Evolutionary conservation across 2,888 invertebrate genomes (phyloP).

Genomic region (Agrochola lychnidis): DNA sequence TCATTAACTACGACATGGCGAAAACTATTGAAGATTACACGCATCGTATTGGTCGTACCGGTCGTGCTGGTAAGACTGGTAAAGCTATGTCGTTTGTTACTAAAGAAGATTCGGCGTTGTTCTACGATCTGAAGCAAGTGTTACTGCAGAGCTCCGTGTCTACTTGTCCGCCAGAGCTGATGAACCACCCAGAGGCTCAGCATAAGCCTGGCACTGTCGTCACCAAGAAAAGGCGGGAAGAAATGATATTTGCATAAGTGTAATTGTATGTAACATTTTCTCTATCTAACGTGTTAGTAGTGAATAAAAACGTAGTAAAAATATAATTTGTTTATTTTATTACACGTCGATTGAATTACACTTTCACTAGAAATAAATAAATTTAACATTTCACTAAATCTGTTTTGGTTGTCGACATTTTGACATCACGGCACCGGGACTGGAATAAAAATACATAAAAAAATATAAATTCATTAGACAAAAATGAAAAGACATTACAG

Average conservation of each 20-base stretch:
- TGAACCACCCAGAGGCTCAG: slow-evolving; percentile 99
- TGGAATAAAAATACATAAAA: slow-evolving; percentile 65
- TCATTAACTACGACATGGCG: slow-evolving; percentile 99
- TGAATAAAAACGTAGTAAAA: slow-evolving; percentile 66
- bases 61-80: slow-evolving; percentile 99
- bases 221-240: slow-evolving; percentile 97
- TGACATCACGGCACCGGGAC: slow-evolving; percentile 63
- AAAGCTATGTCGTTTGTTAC: slow-evolving; percentile 99
- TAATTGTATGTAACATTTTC: slow-evolving; percentile 59
- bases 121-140: slow-evolving; percentile 99
- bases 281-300: slow-evolving; percentile 32
- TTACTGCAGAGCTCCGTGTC: slow-evolving; percentile 97
- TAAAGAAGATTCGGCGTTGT: slow-evolving; percentile 98
- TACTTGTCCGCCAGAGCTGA: slow-evolving; percentile 98
- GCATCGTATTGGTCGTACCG: slow-evolving; percentile 99
- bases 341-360: slow-evolving; percentile 60
- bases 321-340: slow-evolving; percentile 73
- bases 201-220: slow-evolving; percentile 98
- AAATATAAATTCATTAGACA: too few species aligned
- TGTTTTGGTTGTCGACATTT: slow-evolving; percentile 46
- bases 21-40: slow-evolving; percentile 99
- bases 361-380: slow-evolving; percentile 66
- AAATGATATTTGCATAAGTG: slow-evolving; percentile 97
- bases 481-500: neutral
- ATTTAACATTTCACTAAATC: slow-evolving; percentile 62